phyloP scores from a whole-genome alignment of 2,888 invertebrate species.

The Scrobipalpa costella region DNA sequence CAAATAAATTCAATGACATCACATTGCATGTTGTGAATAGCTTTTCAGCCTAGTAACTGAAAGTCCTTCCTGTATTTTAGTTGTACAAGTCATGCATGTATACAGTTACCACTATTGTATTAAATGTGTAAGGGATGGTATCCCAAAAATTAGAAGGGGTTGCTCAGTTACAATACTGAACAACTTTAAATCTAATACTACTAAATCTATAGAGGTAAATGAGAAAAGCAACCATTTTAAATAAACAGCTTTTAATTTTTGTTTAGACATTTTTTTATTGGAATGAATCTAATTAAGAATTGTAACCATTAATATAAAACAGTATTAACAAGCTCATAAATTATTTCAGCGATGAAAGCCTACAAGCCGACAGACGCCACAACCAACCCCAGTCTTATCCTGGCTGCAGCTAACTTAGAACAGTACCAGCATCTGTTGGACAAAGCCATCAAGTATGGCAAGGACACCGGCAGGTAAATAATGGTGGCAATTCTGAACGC shows the following conservation, averaged over 20 bases:
- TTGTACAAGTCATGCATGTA: background rate
- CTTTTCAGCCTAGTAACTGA: background rate
- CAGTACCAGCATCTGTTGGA: constrained; percentile 94
- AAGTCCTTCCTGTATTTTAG: background rate
- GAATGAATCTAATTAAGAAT: no score
- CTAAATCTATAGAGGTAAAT: no score
- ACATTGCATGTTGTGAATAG: background rate
- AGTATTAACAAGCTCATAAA: background rate
- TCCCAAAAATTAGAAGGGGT: no score
- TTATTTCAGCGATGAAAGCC: constrained; percentile 91
- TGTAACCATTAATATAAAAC: no score
- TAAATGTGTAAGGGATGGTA: no score
- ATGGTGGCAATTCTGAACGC: background rate
- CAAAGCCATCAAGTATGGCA: constrained; percentile 94
- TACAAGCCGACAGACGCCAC: constrained; percentile 99
- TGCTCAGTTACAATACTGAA: no score
- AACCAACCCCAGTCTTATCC: constrained; percentile 98
- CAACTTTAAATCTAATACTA: no score
- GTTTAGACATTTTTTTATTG: no score
- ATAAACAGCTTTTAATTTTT: no score
- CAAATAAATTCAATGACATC: background rate
- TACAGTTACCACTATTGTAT: no score
- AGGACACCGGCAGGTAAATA: constrained; percentile 66
- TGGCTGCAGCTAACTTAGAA: constrained; percentile 96
- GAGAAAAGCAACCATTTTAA: no score